phyloP scores from a whole-genome alignment of 2,797 vertebrate species.

The Alfaro cultratus region DNA sequence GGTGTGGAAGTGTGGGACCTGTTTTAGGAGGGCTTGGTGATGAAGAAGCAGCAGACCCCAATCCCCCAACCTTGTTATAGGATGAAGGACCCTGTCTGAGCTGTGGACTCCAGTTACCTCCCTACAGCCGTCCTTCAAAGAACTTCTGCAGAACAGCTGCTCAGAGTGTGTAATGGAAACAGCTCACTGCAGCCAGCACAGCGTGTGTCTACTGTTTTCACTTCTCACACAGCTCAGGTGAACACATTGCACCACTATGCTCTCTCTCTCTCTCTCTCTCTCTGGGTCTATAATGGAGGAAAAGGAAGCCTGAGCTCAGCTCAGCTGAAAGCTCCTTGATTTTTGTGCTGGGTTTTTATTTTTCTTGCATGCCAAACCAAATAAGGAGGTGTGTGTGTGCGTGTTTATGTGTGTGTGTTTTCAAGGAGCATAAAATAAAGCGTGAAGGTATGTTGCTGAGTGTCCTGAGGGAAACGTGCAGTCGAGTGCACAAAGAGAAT shows the following conservation, averaged over 20 bases:
- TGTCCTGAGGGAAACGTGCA: conserved; percentile 37
- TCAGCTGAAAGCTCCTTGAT: conserved; percentile 27
- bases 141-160: conserved; percentile 75
- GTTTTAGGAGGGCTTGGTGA: conserved; percentile 34
- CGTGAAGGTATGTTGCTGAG: conserved; percentile 32
- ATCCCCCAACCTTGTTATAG: conserved; percentile 46
- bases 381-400: conserved; percentile 10
- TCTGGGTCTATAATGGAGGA: conserved; percentile 34
- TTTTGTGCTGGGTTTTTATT: conserved; percentile 23
- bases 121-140: conserved; percentile 68
- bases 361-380: conserved; percentile 37
- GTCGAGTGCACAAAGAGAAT: conserved; percentile 26
- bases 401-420: conserved; percentile 15
- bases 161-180: conserved; percentile 73
- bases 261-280: conserved; percentile 23
- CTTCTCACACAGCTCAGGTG: conserved; percentile 56
- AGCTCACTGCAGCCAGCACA: conserved; percentile 37
- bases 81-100: conserved; percentile 69
- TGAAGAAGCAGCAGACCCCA: conserved; percentile 22
- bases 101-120: conserved; percentile 59
- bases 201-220: conserved; percentile 53
- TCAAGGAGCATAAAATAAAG: conserved; percentile 13
- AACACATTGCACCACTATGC: conserved; percentile 58
- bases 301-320: conserved; percentile 30
- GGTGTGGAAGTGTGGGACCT: conserved; percentile 68